Base-by-base conservation (phyloP, 2,888 invertebrate genomes). In the Osmoderma eremita region DNA sequence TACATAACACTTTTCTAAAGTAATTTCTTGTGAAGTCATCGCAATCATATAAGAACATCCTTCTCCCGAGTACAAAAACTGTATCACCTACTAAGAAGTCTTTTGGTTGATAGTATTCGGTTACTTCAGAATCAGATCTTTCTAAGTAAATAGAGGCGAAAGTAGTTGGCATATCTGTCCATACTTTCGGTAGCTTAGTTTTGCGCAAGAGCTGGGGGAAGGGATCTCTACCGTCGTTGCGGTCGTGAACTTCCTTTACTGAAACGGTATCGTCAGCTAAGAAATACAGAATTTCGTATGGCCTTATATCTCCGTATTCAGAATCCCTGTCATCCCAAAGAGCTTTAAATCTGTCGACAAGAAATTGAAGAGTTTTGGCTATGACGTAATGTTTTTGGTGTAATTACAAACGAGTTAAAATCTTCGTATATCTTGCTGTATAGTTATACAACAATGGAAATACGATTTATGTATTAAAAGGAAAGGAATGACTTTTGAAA, bases 251-350 rank as follows among this genome's bases (percentile, higher is more conserved):
- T 82, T 93, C 93, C 77, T 90, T 88, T 0, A 95, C 85, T 63
- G 92, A 88, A 61, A 95, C 86, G 0, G 91, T 92, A 77, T 95
- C 93, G 77, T 95, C 94, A 62, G 89, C 88, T 18, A 95, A 83
- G 79, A 91, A 94, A 80, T 93, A 95, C 76, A 90, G 84, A 64
- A 96, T 81, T 75, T 90, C 87, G 79, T 90, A 93, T 79, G 88
- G 83, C 65, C 83, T 81, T n/a, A 87, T 78, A 71, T 87, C 88
- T 0, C 87, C 88, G 69, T 82, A 83, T 68, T 85, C 85, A 0
- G 84, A 82, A 68, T 87, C 86, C 38, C 89, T 85, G 71, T 89
- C 87, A 75, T 90, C 89, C 89, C 90, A 90, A 3, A 88, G 84
- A 12, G 89, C 88, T 71, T 88, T 85, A 78, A 91, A 91, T 69